Evolutionary conservation across 1,140 invertebrate species (phyloP), one percentile per base, ranked within the genome.

Genomic region (Zaprionus camerounensis): DNA sequence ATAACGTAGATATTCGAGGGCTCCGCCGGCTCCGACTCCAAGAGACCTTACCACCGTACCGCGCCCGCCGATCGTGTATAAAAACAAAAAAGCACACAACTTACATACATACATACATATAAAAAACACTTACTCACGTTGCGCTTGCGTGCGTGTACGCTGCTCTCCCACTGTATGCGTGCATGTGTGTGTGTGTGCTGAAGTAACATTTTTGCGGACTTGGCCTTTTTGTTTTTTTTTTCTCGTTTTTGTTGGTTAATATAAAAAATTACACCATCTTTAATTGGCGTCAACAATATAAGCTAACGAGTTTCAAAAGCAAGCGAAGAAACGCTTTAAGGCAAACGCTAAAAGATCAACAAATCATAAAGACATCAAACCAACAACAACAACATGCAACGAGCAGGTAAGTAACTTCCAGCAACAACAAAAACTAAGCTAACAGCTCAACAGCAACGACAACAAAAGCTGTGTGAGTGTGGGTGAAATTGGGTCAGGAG

Each of bases 1-100:
- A 90, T 70, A 84, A 79, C 84, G 70, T 56, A 13, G 7, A 49
- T 55, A 59, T 65, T 76, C 59, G 68, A 63, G 71, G 67, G 76
- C 81, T 82, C 79, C 51, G 65, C 56, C 64, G 44, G 64, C 28
- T 34, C 31, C 41, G 55, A 51, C 61, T 64, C 51, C 57, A 53
- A n/a, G 41, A 20, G 51, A 63, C 64, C 22, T 46, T 9, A 17
- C 20, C 58, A 49, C 41, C 22, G 41, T 46, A 17, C 41, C 7
- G 6, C 6, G 20, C 20, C 46, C n/a, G 46, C 20, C 20, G 46
- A 51, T 51, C 41, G 41, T 51, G 46, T 13, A 51, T 13, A 24
- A 20, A 49, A 11, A 51, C 46, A 51, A 24, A 22, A 11, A 51
- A 20, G 20, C 46, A 51, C 46, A 51, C 46, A 51, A 51, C 4